Percentiles rank a stretch among this genome's conserved stretches.
These are phyloP conservation scores for Corydoras sp. DNA, from an alignment of 2,113 vertebrate genomes.

Conservation along the genomic window DNA sequence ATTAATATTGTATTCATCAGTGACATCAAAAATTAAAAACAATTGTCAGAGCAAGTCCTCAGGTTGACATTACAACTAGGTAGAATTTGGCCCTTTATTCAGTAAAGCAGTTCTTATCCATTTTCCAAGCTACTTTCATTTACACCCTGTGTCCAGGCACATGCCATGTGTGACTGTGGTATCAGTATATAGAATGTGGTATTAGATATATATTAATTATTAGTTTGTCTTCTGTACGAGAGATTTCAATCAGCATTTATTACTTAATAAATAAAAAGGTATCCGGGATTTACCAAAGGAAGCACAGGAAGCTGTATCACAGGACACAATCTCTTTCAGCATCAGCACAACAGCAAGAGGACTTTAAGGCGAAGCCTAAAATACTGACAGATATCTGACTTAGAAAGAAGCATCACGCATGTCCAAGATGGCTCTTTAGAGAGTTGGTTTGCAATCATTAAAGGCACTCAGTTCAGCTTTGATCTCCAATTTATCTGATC, in stretches of 20 bases:
- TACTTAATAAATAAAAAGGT: neutral
- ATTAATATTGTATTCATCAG: conserved; percentile 11
- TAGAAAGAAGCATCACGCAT: conserved; percentile 24
- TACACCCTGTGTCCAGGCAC: no score
- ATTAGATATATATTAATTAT: neutral
- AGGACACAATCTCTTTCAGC: neutral
- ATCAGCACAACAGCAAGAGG: neutral
- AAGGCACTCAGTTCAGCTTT: conserved; percentile 48
- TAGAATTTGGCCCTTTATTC: neutral
- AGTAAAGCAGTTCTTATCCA: neutral
- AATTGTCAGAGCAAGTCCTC: neutral
- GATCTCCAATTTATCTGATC: conserved; percentile 12
- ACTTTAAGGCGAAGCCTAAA: conserved; percentile 8
- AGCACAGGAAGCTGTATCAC: neutral
- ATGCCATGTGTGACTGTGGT: no score
- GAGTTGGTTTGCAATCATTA: conserved; percentile 29
- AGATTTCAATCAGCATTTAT: neutral
- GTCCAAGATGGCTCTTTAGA: conserved; percentile 34
- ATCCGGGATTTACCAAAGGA: neutral
- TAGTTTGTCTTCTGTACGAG: neutral
- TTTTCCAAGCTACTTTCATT: neutral
- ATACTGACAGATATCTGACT: conserved; percentile 27
- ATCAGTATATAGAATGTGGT: no score
- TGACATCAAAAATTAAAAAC: neutral
- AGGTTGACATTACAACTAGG: neutral